Evolutionary conservation across 2,113 vertebrate species (phyloP).

Genomic region (Micronycteris hirsuta): DNA sequence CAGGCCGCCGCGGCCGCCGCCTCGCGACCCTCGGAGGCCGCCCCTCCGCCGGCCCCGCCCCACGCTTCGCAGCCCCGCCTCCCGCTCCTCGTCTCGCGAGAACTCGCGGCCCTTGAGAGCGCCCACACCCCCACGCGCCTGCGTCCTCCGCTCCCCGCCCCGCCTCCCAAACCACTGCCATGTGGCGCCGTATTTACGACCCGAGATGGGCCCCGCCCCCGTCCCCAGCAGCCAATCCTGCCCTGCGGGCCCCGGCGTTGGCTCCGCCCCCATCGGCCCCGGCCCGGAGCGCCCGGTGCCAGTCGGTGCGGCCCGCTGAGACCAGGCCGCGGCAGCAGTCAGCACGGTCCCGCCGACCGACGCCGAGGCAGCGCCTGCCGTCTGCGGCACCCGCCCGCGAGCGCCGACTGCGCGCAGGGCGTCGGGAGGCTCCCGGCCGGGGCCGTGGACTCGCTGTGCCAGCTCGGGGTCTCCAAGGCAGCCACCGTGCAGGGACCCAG

Average conservation of each 20-base stretch:
- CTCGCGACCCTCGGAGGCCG: not conserved
- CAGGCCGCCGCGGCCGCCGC: not conserved
- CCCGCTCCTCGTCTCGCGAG: conserved; percentile 59
- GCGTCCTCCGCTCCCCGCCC: not conserved
- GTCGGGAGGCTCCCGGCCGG: not conserved
- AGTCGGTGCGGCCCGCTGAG: not conserved
- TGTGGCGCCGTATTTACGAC: conserved; percentile 65
- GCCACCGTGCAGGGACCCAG: too few relatives aligned
- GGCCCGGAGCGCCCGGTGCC: fast-evolving
- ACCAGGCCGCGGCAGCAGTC: too few relatives aligned
- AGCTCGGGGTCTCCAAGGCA: not conserved
- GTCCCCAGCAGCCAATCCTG: not conserved
- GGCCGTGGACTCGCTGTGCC: not conserved
- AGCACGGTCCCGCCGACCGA: fast-evolving
- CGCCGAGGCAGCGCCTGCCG: fast-evolving
- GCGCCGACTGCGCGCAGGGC: not conserved
- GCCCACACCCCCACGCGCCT: not conserved
- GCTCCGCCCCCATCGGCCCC: not conserved
- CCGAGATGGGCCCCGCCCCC: not conserved
- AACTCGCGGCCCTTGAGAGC: not conserved
- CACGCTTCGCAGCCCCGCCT: not conserved
- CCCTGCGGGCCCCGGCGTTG: not conserved
- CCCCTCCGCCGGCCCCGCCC: conserved; percentile 16
- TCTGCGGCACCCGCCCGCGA: fast-evolving
- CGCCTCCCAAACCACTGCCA: not conserved